phyloP scores from a whole-genome alignment of 2,797 vertebrate genomes.

The Myiotriccus ornatus region DNA sequence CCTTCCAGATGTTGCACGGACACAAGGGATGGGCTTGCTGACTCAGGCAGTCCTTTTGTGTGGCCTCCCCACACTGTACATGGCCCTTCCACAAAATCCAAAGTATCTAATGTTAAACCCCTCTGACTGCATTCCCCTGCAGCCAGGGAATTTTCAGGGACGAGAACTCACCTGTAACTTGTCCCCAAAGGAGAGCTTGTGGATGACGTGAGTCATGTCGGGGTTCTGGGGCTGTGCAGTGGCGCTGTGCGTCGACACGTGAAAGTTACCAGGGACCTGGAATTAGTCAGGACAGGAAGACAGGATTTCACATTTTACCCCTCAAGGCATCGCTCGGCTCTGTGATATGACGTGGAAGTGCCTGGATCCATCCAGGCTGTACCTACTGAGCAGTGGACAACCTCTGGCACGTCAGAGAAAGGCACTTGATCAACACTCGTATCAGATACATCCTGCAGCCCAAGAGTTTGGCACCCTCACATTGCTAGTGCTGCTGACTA shows the following conservation, averaged over 20 bases:
- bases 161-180: constrained; percentile 85
- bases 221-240: constrained; percentile 95
- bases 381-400: not conserved
- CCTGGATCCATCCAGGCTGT: not conserved
- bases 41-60: not conserved
- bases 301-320: constrained; percentile 46
- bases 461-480: not conserved
- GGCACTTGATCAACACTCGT: not conserved
- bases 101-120: not conserved
- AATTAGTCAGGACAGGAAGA: constrained; percentile 53
- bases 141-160: not conserved
- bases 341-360: not conserved
- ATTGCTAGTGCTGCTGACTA: not conserved
- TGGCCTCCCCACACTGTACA: not conserved
- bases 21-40: not conserved
- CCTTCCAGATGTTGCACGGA: not conserved
- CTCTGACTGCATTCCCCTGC: not conserved
- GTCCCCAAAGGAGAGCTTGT: constrained; percentile 95
- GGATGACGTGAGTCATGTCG: constrained; percentile 96
- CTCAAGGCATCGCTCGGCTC: not conserved
- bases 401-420: not conserved
- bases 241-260: constrained; percentile 96
- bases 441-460: not conserved
- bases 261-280: constrained; percentile 98
- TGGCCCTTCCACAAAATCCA: not conserved